These are phyloP conservation scores for Bombus pyrosoma DNA, from an alignment of 1,140 invertebrate species.

Conservation along the genomic window DNA sequence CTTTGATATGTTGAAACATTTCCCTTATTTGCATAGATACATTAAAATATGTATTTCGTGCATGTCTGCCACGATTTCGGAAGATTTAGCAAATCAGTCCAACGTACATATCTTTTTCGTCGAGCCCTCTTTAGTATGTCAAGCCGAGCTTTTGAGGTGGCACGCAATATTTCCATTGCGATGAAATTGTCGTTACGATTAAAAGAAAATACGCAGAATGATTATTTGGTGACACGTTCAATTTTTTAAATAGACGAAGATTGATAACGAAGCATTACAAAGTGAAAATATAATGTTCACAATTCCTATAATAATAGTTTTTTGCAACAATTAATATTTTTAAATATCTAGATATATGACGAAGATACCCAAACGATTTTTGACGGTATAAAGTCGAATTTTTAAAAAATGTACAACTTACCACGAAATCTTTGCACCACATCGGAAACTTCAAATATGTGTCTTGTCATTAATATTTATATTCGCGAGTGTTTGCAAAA, in stretches of 20 bases:
- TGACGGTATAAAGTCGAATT: neutral
- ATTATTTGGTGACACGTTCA: neutral
- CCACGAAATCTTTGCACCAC: neutral
- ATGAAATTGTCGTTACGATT: neutral
- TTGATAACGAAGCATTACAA: neutral
- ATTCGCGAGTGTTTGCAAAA: too few species aligned
- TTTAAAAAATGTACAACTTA: too few species aligned
- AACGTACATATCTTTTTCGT: neutral
- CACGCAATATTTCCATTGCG: neutral
- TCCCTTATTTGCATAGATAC: conserved; percentile 26
- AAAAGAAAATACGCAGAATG: neutral
- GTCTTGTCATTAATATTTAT: neutral
- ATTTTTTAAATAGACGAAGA: neutral
- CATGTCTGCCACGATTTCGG: neutral
- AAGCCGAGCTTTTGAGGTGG: neutral
- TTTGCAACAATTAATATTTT: too few species aligned
- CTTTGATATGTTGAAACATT: neutral
- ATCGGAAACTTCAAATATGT: neutral
- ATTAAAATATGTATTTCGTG: neutral
- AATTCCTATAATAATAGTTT: too few species aligned
- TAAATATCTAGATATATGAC: too few species aligned
- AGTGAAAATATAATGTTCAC: neutral
- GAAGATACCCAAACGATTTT: neutral
- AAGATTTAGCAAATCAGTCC: neutral
- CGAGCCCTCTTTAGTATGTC: neutral